A percentile compares a stretch with the other conserved stretches of the same genome.
These are phyloP conservation scores for Xyrauchen texanus DNA, from an alignment of 2,113 vertebrate genomes.

Conservation along the genomic window DNA sequence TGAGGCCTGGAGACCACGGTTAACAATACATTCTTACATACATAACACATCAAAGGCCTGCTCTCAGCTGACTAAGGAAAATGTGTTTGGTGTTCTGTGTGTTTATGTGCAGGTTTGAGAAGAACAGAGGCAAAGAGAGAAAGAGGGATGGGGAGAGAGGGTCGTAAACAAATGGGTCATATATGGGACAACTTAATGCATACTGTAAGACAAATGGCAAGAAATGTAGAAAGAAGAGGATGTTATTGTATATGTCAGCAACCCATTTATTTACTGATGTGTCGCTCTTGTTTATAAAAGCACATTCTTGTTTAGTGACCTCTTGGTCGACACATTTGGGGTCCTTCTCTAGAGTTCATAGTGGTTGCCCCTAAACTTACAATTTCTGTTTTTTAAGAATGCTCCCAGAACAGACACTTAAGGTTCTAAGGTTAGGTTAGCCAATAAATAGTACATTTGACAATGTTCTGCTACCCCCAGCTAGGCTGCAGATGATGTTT, in stretches of 20 bases:
- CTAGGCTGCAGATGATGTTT: too few relatives aligned
- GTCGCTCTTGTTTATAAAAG: constrained; percentile 18
- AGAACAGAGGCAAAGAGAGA: neutral
- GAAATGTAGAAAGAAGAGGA: constrained; percentile 4
- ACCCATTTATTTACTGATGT: constrained; percentile 5
- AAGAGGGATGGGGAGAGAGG: neutral
- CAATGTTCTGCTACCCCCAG: too few relatives aligned
- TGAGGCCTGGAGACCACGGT: constrained; percentile 20
- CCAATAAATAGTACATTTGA: too few relatives aligned
- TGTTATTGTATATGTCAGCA: constrained; percentile 28
- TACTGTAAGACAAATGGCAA: neutral
- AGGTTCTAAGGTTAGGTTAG: too few relatives aligned
- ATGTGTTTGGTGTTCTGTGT: neutral
- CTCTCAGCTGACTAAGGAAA: constrained; percentile 49
- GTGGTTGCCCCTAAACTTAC: too few relatives aligned
- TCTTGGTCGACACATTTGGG: constrained; percentile 7
- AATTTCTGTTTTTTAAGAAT: too few relatives aligned
- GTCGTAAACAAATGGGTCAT: neutral
- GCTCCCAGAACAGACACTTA: too few relatives aligned
- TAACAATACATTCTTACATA: too few relatives aligned
- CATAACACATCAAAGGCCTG: constrained; percentile 29
- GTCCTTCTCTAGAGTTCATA: neutral
- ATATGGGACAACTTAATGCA: neutral
- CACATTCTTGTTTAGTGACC: neutral
- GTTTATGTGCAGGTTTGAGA: constrained; percentile 7